phyloP scores from a whole-genome alignment of 2,888 invertebrate species.

The Xylophagus ater region DNA sequence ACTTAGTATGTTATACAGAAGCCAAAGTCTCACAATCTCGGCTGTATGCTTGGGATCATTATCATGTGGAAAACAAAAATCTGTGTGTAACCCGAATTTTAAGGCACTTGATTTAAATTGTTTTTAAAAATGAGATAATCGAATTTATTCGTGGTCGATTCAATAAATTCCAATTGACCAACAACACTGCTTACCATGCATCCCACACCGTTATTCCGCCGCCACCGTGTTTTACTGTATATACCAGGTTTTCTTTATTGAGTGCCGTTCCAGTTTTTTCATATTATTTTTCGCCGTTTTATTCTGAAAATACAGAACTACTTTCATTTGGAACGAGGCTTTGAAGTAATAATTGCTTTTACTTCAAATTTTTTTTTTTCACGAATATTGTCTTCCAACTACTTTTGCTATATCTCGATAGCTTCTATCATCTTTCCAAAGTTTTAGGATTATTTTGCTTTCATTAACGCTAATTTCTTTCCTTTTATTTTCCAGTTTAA shows the following conservation, averaged over 20 bases:
- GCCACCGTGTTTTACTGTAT: conserved; percentile 15
- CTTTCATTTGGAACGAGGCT: conserved; percentile 11
- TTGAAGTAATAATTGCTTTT: too few relatives aligned
- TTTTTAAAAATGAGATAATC: conserved; percentile 5
- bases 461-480: too few relatives aligned
- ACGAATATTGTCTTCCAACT: too few relatives aligned
- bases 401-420: too few relatives aligned
- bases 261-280: conserved; percentile 10
- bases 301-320: conserved; percentile 13
- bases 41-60: conserved; percentile 1
- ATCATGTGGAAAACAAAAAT: conserved; percentile 6
- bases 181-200: conserved; percentile 5
- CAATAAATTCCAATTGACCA: conserved; percentile 8
- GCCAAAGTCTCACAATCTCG: conserved; percentile 2
- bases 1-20: conserved; percentile 1
- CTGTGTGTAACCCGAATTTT: conserved; percentile 3
- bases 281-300: conserved; percentile 10
- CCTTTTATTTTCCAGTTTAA: too few relatives aligned
- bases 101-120: conserved; percentile 6
- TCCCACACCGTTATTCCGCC: conserved; percentile 12
- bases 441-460: too few relatives aligned
- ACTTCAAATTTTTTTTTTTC: too few relatives aligned
- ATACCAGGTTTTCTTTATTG: conserved; percentile 10
- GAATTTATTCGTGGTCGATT: conserved; percentile 2
- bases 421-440: too few relatives aligned